phyloP scores from a whole-genome alignment of 2,113 vertebrate genomes.

The Salvelinus namaycush region DNA sequence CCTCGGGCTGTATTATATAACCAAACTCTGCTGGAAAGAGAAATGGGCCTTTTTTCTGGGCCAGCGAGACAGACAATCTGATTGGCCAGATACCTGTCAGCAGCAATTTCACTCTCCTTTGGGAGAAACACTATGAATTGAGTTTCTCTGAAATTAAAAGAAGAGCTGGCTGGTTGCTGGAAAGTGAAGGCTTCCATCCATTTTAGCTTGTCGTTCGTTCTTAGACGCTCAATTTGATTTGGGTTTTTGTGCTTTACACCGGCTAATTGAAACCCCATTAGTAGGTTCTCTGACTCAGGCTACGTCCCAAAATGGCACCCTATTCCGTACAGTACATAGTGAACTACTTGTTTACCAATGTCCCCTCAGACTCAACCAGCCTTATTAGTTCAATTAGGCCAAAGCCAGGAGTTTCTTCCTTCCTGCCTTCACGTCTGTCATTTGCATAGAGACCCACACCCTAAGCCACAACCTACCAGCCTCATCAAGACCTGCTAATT shows the following conservation, averaged over 20 bases:
- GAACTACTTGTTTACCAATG: not conserved
- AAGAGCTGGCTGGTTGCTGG: not conserved
- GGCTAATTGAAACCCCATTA: constrained; percentile 48
- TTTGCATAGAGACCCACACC: constrained; percentile 13
- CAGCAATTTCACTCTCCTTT: constrained; percentile 32
- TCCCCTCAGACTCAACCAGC: constrained; percentile 41
- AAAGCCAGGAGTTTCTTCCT: constrained; percentile 16
- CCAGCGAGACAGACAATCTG: constrained; percentile 25
- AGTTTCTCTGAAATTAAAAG: not conserved
- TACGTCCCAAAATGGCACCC: too few species aligned
- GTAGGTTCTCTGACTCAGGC: not conserved
- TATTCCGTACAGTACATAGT: too few species aligned
- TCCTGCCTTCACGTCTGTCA: constrained; percentile 11
- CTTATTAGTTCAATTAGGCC: constrained; percentile 58
- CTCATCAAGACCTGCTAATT: constrained; percentile 21
- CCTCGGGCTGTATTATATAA: constrained; percentile 17
- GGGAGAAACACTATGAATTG: constrained; percentile 17
- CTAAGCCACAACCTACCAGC: not conserved
- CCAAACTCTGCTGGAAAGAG: constrained; percentile 4
- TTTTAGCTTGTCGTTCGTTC: constrained; percentile 28
- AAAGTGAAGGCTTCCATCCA: not conserved
- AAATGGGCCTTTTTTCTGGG: constrained; percentile 15
- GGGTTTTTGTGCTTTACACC: constrained; percentile 20
- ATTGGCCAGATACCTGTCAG: constrained; percentile 40
- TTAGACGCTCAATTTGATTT: constrained; percentile 26